Percentiles rank a stretch among this genome's conserved stretches.
These are phyloP conservation scores for Salminus brasiliensis DNA, from an alignment of 2,113 vertebrate species.

Conservation along the genomic window DNA sequence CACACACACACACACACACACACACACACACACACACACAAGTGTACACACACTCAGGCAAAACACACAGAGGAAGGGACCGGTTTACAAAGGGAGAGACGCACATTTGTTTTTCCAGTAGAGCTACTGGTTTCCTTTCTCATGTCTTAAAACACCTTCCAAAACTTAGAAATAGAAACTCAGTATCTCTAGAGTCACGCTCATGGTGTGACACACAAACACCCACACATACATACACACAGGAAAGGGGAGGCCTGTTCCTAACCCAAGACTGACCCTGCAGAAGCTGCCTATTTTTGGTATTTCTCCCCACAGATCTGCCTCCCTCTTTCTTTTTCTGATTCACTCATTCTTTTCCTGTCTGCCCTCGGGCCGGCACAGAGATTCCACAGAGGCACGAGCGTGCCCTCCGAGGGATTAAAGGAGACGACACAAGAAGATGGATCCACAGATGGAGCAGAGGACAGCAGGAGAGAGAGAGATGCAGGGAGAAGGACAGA, in stretches of 20 bases:
- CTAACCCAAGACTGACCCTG: neutral
- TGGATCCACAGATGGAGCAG: neutral
- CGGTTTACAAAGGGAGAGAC: neutral
- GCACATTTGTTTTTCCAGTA: constrained; percentile 11
- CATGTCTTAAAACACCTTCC: neutral
- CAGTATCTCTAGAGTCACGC: neutral
- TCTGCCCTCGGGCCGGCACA: neutral
- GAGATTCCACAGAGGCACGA: neutral
- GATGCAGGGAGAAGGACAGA: neutral
- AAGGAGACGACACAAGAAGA: neutral
- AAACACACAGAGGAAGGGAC: neutral
- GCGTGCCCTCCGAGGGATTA: neutral
- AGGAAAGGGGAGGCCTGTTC: neutral
- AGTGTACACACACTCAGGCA: neutral
- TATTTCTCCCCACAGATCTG: neutral
- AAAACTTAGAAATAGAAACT: constrained; percentile 11
- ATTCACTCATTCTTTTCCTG: neutral
- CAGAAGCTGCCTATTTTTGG: neutral
- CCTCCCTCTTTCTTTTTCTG: neutral
- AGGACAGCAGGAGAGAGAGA: neutral
- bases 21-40: neutral
- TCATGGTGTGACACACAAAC: neutral
- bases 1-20: no score
- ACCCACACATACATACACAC: neutral
- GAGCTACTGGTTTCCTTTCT: neutral